Base-by-base conservation (phyloP, 1,140 invertebrate species). In the Pogonus chalceus region DNA sequence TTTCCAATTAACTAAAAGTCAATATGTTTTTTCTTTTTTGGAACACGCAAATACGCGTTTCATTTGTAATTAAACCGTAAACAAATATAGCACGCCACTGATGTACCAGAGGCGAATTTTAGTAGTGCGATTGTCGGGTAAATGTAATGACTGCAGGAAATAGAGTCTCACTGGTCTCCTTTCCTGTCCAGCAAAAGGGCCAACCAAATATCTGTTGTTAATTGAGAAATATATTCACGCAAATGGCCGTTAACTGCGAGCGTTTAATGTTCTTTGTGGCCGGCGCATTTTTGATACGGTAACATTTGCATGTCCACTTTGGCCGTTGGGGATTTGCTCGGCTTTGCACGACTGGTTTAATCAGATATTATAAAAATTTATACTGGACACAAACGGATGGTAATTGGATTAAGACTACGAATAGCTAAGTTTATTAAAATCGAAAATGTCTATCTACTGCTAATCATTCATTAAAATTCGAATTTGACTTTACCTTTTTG, bases 71-170 rank as follows among this genome's bases (percentile, higher is more conserved):
- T n/a, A n/a, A n/a, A n/a, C n/a, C n/a, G n/a, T n/a, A n/a, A n/a
- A n/a, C n/a, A n/a, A n/a, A n/a, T n/a, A n/a, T n/a, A n/a, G n/a
- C n/a, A n/a, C n/a, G n/a, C n/a, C n/a, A n/a, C n/a, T n/a, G n/a
- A n/a, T n/a, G n/a, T n/a, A n/a, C n/a, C n/a, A n/a, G n/a, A n/a
- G n/a, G n/a, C n/a, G n/a, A n/a, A n/a, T n/a, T n/a, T n/a, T n/a
- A n/a, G n/a, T n/a, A n/a, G n/a, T 43, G 37, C 18, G 37, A 16
- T 18, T 16, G 37, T 3, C 18, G 7, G 18, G 9, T 18, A 43
- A 43, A 43, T 43, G 37, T 43, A 43, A 43, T 43, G 37, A 18
- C 37, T 43, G 18, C 18, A 43, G 37, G 37, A 43, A 43, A 43
- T 43, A 43, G 37, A 43, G 37, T 43, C 18, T 43, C 37, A 14